A percentile compares a stretch with the other conserved stretches of the same genome.
phyloP scores from a whole-genome alignment of 2,888 invertebrate genomes.

The Limnephilus rhombicus region DNA sequence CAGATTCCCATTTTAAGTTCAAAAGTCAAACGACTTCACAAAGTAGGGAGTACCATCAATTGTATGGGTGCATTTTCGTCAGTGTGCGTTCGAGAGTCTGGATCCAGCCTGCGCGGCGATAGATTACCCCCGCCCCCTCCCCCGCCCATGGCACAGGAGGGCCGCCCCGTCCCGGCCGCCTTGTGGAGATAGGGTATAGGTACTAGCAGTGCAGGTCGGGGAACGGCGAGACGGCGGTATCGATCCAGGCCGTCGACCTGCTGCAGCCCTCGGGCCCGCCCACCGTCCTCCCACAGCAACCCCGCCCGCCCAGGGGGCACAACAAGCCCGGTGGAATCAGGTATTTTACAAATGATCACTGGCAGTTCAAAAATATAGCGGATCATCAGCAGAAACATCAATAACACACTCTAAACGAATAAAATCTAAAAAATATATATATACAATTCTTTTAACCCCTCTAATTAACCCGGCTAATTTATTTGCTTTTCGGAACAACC shows the following conservation, averaged over 20 bases:
- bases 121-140: background rate
- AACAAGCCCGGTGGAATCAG: background rate
- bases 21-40: slow-evolving; percentile 25
- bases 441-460: no score
- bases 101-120: background rate
- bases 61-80: background rate
- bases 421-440: no score
- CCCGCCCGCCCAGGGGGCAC: slow-evolving; percentile 66
- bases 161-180: background rate
- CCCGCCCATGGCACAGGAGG: background rate
- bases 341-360: background rate
- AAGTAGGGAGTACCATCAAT: background rate
- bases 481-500: no score
- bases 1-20: slow-evolving; percentile 12
- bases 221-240: slow-evolving; percentile 51
- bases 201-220: slow-evolving; percentile 32
- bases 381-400: background rate
- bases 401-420: background rate
- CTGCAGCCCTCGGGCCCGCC: slow-evolving; percentile 36
- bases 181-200: background rate
- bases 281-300: slow-evolving; percentile 70
- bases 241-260: slow-evolving; percentile 44
- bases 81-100: background rate
- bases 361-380: background rate
- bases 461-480: no score